phyloP scores from a whole-genome alignment of 92 coral and sea anemone species.

The Palythoa caribaeorum region DNA sequence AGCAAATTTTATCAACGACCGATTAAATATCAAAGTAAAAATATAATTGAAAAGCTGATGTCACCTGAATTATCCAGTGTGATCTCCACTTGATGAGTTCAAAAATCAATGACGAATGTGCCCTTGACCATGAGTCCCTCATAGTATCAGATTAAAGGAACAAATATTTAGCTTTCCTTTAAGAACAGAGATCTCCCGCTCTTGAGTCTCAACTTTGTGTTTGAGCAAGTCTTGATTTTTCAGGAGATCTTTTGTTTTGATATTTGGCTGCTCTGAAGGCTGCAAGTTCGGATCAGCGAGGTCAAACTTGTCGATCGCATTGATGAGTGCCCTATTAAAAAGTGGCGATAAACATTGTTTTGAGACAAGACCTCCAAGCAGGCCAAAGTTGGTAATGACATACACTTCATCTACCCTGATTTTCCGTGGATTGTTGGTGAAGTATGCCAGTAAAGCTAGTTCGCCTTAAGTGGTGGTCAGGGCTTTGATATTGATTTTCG shows the following conservation, averaged over 20 bases:
- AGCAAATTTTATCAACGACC: too few species aligned
- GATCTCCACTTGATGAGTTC: conserved; percentile 1
- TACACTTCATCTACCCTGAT: conserved; percentile 8
- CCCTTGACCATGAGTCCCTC: background rate
- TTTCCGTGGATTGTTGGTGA: conserved; percentile 19
- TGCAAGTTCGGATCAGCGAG: background rate
- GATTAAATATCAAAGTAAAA: too few species aligned
- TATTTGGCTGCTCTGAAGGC: conserved; percentile 6
- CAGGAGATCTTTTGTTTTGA: conserved; percentile 5
- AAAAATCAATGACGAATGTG: background rate
- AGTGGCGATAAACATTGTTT: background rate
- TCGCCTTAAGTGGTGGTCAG: conserved; percentile 22
- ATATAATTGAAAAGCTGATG: background rate
- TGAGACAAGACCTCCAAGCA: background rate
- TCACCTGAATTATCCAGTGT: background rate
- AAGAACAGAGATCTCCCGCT: background rate
- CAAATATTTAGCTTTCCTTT: background rate
- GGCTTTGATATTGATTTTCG: conserved; percentile 16
- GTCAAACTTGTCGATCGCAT: conserved; percentile 10
- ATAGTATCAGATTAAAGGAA: background rate
- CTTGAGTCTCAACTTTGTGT: conserved; percentile 14
- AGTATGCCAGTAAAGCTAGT: conserved; percentile 6
- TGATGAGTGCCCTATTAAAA: background rate
- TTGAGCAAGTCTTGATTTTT: conserved; percentile 16
- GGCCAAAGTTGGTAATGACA: conserved; percentile 1